Percentiles rank a stretch among this genome's conserved stretches.
Evolutionary conservation across 2,797 vertebrate species (phyloP).

Genomic region (Sibirionetta formosa): DNA sequence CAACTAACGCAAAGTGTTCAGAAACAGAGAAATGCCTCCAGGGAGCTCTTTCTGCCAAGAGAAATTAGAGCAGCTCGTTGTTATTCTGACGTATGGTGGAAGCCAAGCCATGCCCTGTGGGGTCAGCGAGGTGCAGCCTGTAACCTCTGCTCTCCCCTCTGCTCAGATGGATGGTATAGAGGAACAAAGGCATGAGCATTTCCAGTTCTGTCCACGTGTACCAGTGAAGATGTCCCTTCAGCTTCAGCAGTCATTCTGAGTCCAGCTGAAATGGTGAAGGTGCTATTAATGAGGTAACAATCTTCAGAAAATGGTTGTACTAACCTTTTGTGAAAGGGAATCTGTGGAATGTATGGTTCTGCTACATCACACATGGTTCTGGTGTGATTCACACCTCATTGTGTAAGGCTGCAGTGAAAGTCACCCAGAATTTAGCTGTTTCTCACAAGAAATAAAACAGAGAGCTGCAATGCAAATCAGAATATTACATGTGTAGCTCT

Average conservation of each 20-base stretch:
- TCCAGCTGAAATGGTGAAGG: rapidly evolving
- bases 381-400: neutral
- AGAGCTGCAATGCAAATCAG: neutral
- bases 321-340: neutral
- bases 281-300: neutral
- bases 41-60: slow-evolving; percentile 50
- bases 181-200: rapidly evolving
- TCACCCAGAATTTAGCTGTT: neutral
- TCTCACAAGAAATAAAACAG: neutral
- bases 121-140: neutral
- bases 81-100: neutral
- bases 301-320: neutral
- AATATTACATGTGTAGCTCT: neutral
- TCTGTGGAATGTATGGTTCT: neutral
- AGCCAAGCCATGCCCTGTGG: rapidly evolving
- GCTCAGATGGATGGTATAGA: rapidly evolving
- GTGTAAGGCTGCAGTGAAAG: neutral
- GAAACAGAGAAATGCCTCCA: slow-evolving; percentile 43
- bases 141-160: rapidly evolving
- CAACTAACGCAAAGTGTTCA: neutral
- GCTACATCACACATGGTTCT: neutral
- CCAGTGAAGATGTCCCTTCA: rapidly evolving
- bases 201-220: neutral
- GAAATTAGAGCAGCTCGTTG: neutral
- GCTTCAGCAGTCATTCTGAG: rapidly evolving